Evolutionary conservation across 1,140 invertebrate genomes (phyloP), one percentile per base, ranked within the genome.

Genomic region (Camponotus pennsylvanicus): DNA sequence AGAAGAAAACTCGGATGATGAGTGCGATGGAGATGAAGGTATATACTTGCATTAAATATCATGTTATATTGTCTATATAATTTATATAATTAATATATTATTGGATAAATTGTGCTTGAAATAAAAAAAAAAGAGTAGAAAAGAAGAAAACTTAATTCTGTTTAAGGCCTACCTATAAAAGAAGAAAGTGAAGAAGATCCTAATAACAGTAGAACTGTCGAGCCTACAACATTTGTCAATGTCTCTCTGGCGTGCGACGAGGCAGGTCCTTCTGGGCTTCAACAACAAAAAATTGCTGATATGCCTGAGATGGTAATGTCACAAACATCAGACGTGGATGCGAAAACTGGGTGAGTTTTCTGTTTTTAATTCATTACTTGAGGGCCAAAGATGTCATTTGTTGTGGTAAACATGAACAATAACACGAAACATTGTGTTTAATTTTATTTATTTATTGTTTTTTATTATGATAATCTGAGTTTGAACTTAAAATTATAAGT

Each of bases 281-380:
- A 95, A 85, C 93, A 96, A 91, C 93, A 95, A 73, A 95, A 95
- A 87, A 92, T 95, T 5, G 40, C 92, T 15, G 94, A 95, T 13
- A 93, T 95, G 59, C 87, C 94, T 21, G 94, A 95, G 57, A 93
- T 95, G 71, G 85, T 92, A 32, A 92, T 95, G 64, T 91, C 91
- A 78, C 93, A 94, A 67, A 34, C 91, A 64, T 34, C 92, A 15
- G 95, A 94, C 63, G 93, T 90, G 66, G 93, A 95, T 91, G 91
- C 95, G 75, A 95, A 96, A 93, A 94, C 95, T 95, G 95, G 95
- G 96, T 96, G 95, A 96, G 96, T 96, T 95, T 94, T 92, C 90
- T 89, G 88, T 92, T 61, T 57, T 67, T 90, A 84, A 67, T 86
- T 89, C 34, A 88, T 85, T 84, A 82, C 83, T 73, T 52, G 78